phyloP scores from a whole-genome alignment of 2,888 invertebrate species.

The Ophonus ardosiacus region DNA sequence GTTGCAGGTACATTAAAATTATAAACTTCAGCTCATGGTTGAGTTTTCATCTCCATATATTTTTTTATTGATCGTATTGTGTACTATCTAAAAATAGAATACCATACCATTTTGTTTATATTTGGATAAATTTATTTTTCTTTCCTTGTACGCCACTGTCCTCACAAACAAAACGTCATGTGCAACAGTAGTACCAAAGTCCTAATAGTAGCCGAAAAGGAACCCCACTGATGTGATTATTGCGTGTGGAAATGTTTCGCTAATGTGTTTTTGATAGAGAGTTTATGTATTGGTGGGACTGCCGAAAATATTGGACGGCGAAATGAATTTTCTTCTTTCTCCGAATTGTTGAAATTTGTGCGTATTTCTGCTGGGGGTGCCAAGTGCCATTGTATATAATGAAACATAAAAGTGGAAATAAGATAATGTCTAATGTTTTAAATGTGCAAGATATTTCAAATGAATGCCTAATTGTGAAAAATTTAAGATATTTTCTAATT shows the following conservation, averaged over 20 bases:
- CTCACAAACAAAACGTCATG: background rate
- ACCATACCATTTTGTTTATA: background rate
- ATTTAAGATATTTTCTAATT: no score
- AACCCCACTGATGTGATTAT: conserved; percentile 35
- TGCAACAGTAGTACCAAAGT: background rate
- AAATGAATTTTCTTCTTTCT: conserved; percentile 38
- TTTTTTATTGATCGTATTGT: background rate
- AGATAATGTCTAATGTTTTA: background rate
- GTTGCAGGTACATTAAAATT: no score
- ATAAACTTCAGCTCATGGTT: no score
- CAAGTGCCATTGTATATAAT: background rate
- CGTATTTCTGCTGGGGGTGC: background rate
- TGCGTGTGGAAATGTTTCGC: conserved; percentile 33
- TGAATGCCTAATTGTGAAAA: no score
- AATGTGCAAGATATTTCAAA: no score
- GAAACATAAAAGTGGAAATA: background rate
- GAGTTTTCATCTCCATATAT: no score
- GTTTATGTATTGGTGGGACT: conserved; percentile 15
- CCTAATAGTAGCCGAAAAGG: background rate
- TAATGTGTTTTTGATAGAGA: conserved; percentile 38
- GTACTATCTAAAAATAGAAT: background rate
- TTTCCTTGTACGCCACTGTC: background rate
- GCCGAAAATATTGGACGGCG: conserved; percentile 14
- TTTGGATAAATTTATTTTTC: background rate
- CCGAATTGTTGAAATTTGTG: conserved; percentile 1